These are phyloP conservation scores for Misgurnus anguillicaudatus DNA, from an alignment of 2,113 vertebrate genomes.

Conservation along the genomic window DNA sequence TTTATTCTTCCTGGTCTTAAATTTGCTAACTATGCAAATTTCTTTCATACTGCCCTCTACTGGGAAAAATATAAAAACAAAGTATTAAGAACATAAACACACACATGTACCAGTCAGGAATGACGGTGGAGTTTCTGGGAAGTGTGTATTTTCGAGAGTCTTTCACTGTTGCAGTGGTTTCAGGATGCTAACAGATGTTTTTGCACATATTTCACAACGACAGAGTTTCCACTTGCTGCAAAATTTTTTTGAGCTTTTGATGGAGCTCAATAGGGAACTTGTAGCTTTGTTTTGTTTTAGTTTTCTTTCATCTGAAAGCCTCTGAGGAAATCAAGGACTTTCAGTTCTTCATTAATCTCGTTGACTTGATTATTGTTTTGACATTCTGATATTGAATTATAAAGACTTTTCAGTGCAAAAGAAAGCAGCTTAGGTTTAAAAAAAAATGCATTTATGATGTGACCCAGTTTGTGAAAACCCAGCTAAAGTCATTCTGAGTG, in stretches of 20 bases:
- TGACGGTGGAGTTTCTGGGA: slow-evolving; percentile 31
- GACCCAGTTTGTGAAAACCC: too few relatives aligned
- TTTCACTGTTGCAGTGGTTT: slow-evolving; percentile 19
- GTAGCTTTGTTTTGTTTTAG: slow-evolving; percentile 1
- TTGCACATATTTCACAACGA: slow-evolving; percentile 40
- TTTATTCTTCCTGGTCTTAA: slow-evolving; percentile 48
- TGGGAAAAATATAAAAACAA: slow-evolving; percentile 57
- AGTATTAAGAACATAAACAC: neutral
- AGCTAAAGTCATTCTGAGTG: too few relatives aligned
- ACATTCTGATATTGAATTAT: neutral
- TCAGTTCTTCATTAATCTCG: slow-evolving; percentile 30
- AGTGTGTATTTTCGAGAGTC: neutral
- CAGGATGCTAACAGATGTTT: slow-evolving; percentile 33
- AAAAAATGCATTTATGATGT: too few relatives aligned
- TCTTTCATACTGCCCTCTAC: slow-evolving; percentile 67
- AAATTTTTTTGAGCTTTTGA: slow-evolving; percentile 3
- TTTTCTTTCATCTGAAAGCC: slow-evolving; percentile 25
- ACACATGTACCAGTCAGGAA: slow-evolving; percentile 2
- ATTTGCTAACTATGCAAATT: slow-evolving; percentile 52
- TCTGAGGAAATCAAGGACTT: slow-evolving; percentile 14
- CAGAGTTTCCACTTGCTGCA: slow-evolving; percentile 42
- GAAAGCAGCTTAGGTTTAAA: neutral
- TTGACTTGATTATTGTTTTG: neutral
- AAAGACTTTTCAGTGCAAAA: neutral
- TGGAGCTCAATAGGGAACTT: slow-evolving; percentile 1